Evolutionary conservation across 2,113 vertebrate species (phyloP), one percentile per base, ranked within the genome.

Genomic region (Poicephalus meyeri): DNA sequence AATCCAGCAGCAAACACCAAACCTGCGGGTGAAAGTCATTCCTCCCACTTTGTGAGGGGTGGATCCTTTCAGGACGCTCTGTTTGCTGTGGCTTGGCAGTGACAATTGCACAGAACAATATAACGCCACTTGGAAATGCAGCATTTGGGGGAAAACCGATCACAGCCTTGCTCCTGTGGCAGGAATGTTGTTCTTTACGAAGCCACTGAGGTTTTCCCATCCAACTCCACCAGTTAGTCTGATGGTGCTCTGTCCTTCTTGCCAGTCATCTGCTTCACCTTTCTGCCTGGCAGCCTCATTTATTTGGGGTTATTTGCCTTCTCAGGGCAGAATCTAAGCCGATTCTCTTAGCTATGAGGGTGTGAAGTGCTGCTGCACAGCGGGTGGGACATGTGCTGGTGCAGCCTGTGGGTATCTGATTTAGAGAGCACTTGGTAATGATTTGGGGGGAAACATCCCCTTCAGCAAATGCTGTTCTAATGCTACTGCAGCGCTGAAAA

Each of bases 341-440:
- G 10, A 56, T 77, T 68, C 31, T 33, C 55, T 66, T 83, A 46
- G 74, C 64, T 44, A 21, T 20, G 66, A 4, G 56, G 86, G 18
- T 78, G 80, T 69, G 82, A 85, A 65, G 88, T 28, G 5, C 60
- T 26, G 2, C 44, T 28, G 52, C 39, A 73, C 58, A 73, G 29
- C 31, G 0, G 1, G 71, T 3, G 16, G 58, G 63, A 31, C 15
- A 0, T 0, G 91, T 55, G 66, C 66, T n/a, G 56, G 33, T 41
- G 9, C 78, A 23, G 58, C 6, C 28, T 7, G 28, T 49, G 76
- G 61, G 37, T 68, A 65, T 78, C 84, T 0, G 23, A 53, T 64
- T 82, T 31, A 71, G 91, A 26, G 31, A 53, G 44, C 0, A 1
- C 77, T 56, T 33, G 68, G 55, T 3, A 1, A 1, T 53, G 64